Conservation (phyloP, 37 sponge, comb jelly and placozoan species). For the Cladorhizidae sp. region DNA sequence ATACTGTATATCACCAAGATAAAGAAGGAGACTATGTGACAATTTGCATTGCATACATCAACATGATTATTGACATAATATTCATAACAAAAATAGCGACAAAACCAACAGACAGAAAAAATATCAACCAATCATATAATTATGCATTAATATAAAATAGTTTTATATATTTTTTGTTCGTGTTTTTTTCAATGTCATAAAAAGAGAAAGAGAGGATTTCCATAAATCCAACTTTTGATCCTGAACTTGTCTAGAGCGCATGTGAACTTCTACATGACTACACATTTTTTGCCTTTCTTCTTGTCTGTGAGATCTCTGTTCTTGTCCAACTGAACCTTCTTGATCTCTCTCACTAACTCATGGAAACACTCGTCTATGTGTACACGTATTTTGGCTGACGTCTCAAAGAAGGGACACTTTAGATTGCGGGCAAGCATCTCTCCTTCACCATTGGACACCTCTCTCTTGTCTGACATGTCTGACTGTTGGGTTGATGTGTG, state of each 20-base stretch:
- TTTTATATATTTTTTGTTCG: background rate
- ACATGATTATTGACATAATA: background rate
- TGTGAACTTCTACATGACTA: slow-evolving; percentile 23
- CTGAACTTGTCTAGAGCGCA: background rate
- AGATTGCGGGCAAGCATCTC: slow-evolving; percentile 59
- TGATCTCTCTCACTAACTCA: slow-evolving; percentile 80
- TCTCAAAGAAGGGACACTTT: slow-evolving; percentile 83
- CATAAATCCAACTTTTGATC: background rate
- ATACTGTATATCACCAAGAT: too few species aligned
- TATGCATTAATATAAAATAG: background rate
- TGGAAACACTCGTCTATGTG: slow-evolving; percentile 84
- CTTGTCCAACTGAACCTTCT: slow-evolving; percentile 60
- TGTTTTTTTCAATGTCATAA: background rate
- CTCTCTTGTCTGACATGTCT: slow-evolving; percentile 71
- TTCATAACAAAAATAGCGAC: background rate
- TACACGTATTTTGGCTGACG: slow-evolving; percentile 68
- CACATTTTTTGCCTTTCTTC: slow-evolving; percentile 14
- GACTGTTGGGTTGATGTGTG: slow-evolving; percentile 18
- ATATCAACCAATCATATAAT: background rate
- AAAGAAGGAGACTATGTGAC: too few species aligned
- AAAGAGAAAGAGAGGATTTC: background rate
- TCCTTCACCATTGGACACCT: slow-evolving; percentile 70
- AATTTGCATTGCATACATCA: too few species aligned
- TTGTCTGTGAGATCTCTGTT: slow-evolving; percentile 26
- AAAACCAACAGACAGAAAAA: background rate